Conservation (phyloP, 1,140 invertebrate species). For the Macrocentrus cingulum region DNA sequence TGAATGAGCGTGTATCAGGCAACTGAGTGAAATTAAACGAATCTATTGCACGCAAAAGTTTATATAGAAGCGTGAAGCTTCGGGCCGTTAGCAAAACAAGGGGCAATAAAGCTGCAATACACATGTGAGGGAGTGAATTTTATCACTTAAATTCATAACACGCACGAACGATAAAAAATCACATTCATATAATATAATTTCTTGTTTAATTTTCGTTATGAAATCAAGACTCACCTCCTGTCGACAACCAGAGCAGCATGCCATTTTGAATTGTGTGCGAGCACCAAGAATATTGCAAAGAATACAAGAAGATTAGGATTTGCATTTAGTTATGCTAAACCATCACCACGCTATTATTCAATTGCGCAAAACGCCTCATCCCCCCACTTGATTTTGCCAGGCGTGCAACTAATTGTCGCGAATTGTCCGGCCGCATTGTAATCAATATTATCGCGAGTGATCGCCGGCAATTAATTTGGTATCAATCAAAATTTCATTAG, state of each 20-base stretch:
- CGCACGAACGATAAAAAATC: not conserved
- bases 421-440: too few relatives aligned
- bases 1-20: too few relatives aligned
- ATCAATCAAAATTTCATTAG: constrained; percentile 2
- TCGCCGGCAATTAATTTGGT: not conserved
- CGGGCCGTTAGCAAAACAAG: too few relatives aligned
- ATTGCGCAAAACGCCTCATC: not conserved
- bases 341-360: constrained; percentile 8
- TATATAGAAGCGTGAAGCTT: too few relatives aligned
- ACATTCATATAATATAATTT: constrained; percentile 31
- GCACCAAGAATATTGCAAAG: constrained; percentile 60
- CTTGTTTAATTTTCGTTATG: constrained; percentile 35
- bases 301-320: constrained; percentile 59
- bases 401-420: too few relatives aligned
- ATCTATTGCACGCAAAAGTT: too few relatives aligned
- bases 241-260: constrained; percentile 57
- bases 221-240: constrained; percentile 57
- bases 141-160: not conserved
- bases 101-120: too few relatives aligned
- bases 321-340: constrained; percentile 28
- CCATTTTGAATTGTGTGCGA: constrained; percentile 55
- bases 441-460: not conserved
- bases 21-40: too few relatives aligned
- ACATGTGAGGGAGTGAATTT: too few relatives aligned
- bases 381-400: too few relatives aligned